These are phyloP conservation scores for Clarias macrocephalus DNA, from an alignment of 2,113 vertebrate species.

Conservation along the genomic window DNA sequence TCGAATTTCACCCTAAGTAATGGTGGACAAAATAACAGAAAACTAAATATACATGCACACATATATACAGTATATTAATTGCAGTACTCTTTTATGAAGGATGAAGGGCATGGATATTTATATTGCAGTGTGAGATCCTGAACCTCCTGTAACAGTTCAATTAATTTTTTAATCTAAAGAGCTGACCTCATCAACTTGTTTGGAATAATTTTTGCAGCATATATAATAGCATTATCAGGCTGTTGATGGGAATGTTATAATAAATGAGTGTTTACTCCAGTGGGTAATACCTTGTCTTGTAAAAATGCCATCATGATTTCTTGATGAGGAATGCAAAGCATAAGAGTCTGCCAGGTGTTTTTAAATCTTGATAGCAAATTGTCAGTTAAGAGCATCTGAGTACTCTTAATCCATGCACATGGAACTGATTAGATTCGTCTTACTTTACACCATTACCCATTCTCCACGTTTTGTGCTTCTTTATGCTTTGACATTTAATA, in stretches of 20 bases:
- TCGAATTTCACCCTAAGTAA: neutral
- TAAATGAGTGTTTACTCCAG: neutral
- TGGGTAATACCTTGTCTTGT: neutral
- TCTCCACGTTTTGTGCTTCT: neutral
- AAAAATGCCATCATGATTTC: neutral
- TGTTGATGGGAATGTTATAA: neutral
- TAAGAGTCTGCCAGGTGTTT: too few species aligned
- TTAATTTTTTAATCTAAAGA: neutral
- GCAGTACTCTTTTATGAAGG: neutral
- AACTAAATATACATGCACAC: neutral
- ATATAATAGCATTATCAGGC: neutral
- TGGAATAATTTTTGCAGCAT: neutral
- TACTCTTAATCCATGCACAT: neutral
- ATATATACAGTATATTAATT: neutral
- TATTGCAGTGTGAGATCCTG: neutral
- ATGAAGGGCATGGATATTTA: neutral
- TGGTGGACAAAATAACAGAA: neutral
- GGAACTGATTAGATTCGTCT: neutral
- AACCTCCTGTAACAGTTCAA: neutral
- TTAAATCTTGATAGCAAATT: neutral
- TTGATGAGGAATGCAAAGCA: neutral
- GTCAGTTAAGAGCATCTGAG: neutral
- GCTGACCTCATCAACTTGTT: neutral
- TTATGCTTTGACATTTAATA: neutral
- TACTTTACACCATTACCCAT: neutral